Conservation (phyloP, 2,888 invertebrate species). For the Notocelia uddmanniana region DNA sequence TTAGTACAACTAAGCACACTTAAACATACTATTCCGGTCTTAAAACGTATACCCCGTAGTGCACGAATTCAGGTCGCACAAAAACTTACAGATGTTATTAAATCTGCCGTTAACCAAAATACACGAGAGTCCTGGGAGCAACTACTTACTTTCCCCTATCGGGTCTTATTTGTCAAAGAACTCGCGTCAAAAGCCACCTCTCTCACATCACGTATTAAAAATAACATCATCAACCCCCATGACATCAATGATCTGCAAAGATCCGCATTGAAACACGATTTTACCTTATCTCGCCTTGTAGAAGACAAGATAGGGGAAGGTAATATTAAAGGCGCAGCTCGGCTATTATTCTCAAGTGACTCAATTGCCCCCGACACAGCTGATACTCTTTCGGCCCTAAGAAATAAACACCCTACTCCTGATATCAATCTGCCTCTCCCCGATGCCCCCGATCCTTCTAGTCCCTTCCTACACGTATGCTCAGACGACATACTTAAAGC, state of each 20-base stretch:
- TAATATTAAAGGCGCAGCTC: no score
- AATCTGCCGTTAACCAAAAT: neutral
- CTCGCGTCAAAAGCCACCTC: neutral
- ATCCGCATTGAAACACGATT: neutral
- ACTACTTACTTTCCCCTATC: slow-evolving; percentile 1
- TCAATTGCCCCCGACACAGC: no score
- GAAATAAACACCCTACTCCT: no score
- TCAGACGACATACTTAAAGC: no score
- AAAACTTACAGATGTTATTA: neutral
- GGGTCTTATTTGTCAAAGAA: neutral
- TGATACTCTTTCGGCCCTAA: no score
- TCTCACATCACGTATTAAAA: neutral
- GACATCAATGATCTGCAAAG: neutral
- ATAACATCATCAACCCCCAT: neutral
- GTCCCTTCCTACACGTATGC: no score
- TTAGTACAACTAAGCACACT: no score
- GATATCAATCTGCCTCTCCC: no score
- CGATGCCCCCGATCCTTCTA: no score
- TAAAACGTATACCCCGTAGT: neutral
- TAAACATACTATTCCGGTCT: no score
- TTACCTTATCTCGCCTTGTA: neutral
- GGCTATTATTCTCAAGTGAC: no score
- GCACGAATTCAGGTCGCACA: slow-evolving; percentile 1
- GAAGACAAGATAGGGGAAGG: neutral
- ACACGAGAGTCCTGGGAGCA: slow-evolving; percentile 8